These are phyloP conservation scores for Pegoplata infirma DNA, from an alignment of 2,888 invertebrate genomes.

Conservation along the genomic window DNA sequence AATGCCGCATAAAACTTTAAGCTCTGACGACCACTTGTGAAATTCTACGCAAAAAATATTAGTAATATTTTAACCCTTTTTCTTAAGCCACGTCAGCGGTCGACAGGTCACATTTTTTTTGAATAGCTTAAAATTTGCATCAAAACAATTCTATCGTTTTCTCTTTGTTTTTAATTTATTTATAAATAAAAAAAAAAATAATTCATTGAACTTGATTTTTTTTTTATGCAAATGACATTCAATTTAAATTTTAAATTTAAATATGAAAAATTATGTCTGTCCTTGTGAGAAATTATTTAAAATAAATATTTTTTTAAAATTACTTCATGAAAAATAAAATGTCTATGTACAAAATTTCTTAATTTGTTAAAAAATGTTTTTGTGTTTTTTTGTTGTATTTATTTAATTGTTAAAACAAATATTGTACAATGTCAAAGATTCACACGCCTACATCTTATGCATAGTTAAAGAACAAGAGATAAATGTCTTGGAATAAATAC, in stretches of 20 bases:
- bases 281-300: constrained; percentile 43
- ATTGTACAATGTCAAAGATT: constrained; percentile 50
- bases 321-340: constrained; percentile 34
- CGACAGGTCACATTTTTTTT: too few species aligned
- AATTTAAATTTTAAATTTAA: constrained; percentile 10
- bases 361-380: constrained; percentile 6
- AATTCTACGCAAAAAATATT: too few species aligned
- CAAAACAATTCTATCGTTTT: too few species aligned
- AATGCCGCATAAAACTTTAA: too few species aligned
- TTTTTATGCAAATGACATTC: constrained; percentile 17
- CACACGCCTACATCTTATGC: constrained; percentile 37
- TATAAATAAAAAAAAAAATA: constrained; percentile 26
- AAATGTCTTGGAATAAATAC: not conserved
- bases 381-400: constrained; percentile 17
- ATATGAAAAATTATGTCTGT: constrained; percentile 2
- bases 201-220: constrained; percentile 49
- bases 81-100: too few species aligned
- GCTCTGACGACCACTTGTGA: too few species aligned
- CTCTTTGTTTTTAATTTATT: not conserved
- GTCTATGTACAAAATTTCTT: not conserved
- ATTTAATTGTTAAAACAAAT: constrained; percentile 37
- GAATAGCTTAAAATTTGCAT: too few species aligned
- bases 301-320: too few species aligned
- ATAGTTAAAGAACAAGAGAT: constrained; percentile 8
- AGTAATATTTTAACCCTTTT: too few species aligned